phyloP scores from a whole-genome alignment of 2,113 vertebrate genomes.

The Menidia beryllina region DNA sequence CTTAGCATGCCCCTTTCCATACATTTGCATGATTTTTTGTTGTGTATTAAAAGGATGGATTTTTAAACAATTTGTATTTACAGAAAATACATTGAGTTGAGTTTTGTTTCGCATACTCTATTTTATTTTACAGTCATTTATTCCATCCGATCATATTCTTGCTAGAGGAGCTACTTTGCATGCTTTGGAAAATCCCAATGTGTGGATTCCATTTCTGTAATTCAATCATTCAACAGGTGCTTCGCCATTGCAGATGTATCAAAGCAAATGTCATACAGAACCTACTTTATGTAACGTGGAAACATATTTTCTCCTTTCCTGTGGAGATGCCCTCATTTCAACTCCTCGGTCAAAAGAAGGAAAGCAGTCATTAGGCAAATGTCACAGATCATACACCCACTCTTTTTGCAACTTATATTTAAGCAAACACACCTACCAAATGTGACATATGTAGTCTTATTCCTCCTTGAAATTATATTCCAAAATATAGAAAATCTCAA shows the following conservation, averaged over 20 bases:
- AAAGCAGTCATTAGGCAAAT: slow-evolving; percentile 20
- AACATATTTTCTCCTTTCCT: slow-evolving; percentile 16
- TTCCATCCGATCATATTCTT: slow-evolving; percentile 5
- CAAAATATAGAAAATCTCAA: slow-evolving; percentile 11
- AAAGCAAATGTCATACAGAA: slow-evolving; percentile 15
- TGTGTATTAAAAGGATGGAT: too few species aligned
- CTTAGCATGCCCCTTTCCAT: slow-evolving; percentile 52
- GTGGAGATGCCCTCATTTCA: slow-evolving; percentile 12
- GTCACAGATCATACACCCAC: slow-evolving; percentile 12
- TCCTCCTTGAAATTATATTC: slow-evolving; percentile 13
- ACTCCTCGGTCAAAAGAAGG: slow-evolving; percentile 15
- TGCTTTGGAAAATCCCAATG: slow-evolving; percentile 40
- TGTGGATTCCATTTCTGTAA: slow-evolving; percentile 40
- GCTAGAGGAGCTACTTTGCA: slow-evolving; percentile 26
- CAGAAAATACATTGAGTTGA: not conserved
- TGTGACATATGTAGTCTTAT: slow-evolving; percentile 19
- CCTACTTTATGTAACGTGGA: slow-evolving; percentile 23
- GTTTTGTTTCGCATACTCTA: too few species aligned
- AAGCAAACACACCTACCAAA: slow-evolving; percentile 9
- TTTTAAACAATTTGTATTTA: not conserved
- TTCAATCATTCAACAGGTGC: slow-evolving; percentile 9
- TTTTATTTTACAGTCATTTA: not conserved
- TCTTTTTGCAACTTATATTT: slow-evolving; percentile 8
- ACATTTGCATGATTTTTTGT: slow-evolving; percentile 55
- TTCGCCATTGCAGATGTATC: slow-evolving; percentile 9